Percentiles rank a stretch among this genome's conserved stretches.
phyloP scores from a whole-genome alignment of 2,888 invertebrate species.

The Phyto melanocephala region DNA sequence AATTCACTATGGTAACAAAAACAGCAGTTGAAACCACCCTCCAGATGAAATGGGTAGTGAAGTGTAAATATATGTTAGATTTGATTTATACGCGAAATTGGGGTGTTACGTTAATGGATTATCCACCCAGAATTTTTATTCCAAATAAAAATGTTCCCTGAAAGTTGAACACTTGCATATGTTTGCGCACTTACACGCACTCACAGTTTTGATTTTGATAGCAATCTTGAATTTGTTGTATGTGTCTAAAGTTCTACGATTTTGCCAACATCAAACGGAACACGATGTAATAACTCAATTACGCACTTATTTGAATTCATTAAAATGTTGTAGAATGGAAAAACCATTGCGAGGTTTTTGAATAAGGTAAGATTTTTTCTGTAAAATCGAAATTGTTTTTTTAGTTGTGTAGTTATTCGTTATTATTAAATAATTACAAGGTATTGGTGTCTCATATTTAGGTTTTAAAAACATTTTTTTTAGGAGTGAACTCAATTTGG shows the following conservation, averaged over 20 bases:
- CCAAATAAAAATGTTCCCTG: neutral
- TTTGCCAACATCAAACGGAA: constrained; percentile 61
- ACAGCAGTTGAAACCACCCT: constrained; percentile 27
- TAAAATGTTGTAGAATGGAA: constrained; percentile 66
- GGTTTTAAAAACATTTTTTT: too few species aligned
- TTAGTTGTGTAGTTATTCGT: too few species aligned
- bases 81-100: constrained; percentile 42
- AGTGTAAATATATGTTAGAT: constrained; percentile 48
- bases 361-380: neutral
- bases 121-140: constrained; percentile 20
- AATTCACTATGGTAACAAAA: neutral
- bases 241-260: neutral
- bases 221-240: constrained; percentile 24
- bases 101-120: constrained; percentile 54
- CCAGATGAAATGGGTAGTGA: neutral
- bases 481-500: too few species aligned
- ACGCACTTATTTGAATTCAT: constrained; percentile 77
- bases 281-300: constrained; percentile 75
- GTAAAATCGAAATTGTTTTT: too few species aligned
- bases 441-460: too few species aligned
- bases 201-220: constrained; percentile 25
- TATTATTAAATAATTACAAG: too few species aligned
- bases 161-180: constrained; percentile 44
- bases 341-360: neutral
- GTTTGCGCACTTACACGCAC: constrained; percentile 8